phyloP scores from a whole-genome alignment of 2,113 vertebrate species.

The mouse (Mus musculus) region DNA sequence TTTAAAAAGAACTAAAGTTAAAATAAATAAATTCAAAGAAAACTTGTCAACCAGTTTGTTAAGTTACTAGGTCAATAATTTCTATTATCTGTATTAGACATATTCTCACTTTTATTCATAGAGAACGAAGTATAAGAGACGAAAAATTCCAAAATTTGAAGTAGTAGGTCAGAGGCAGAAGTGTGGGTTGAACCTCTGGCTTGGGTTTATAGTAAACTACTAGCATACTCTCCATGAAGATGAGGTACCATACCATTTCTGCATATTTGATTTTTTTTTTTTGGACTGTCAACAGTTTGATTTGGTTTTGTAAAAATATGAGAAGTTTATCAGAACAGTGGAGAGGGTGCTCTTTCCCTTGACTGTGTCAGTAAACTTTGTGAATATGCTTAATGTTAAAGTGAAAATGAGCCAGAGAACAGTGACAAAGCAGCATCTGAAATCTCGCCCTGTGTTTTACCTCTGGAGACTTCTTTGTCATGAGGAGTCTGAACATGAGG shows the following conservation, averaged over 20 bases:
- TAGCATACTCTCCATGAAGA: not conserved
- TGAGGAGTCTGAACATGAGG: not conserved
- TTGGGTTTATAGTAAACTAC: not conserved
- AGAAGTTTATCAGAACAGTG: not conserved
- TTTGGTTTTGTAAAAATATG: conserved; percentile 24
- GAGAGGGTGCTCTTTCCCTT: conserved; percentile 10
- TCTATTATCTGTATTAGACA: not conserved
- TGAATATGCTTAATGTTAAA: not conserved
- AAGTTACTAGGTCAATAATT: conserved; percentile 27
- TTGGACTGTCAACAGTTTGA: not conserved
- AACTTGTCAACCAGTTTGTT: not conserved
- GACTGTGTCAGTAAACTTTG: conserved; percentile 47
- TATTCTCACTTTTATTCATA: not conserved
- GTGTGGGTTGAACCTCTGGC: not conserved
- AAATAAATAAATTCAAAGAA: not conserved
- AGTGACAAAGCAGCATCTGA: not conserved
- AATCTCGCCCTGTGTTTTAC: not conserved
- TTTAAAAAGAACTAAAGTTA: not conserved
- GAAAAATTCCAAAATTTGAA: conserved; percentile 5
- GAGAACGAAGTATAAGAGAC: not conserved
- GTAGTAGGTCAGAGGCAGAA: not conserved
- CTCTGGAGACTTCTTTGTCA: conserved; percentile 46
- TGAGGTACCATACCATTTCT: not conserved
- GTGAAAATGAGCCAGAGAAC: conserved; percentile 11
- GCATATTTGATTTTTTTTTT: not conserved